A percentile compares a stretch with the other conserved stretches of the same genome.
These are phyloP conservation scores for Osmerus mordax DNA, from an alignment of 2,113 vertebrate species.

Conservation along the genomic window DNA sequence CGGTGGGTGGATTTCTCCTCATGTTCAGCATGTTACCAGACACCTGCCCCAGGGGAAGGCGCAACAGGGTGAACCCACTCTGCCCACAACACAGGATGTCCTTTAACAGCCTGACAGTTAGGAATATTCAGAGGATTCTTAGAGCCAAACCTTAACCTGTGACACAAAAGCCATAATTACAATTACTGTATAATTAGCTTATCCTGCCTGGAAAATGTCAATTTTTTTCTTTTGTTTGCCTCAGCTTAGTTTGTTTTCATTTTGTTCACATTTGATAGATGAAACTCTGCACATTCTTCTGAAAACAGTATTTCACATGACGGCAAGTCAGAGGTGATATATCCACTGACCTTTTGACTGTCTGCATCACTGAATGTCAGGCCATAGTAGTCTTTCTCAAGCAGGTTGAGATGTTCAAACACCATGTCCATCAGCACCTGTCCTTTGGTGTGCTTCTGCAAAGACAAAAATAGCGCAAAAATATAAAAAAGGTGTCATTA, in stretches of 20 bases:
- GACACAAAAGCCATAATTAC: constrained; percentile 42
- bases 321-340: constrained; percentile 1
- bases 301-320: constrained; percentile 1
- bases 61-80: constrained; percentile 27
- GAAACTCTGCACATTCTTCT: constrained; percentile 42
- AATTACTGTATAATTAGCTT: constrained; percentile 37
- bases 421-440: constrained; percentile 90
- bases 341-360: constrained; percentile 88
- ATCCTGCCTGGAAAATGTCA: constrained; percentile 7
- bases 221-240: too few relatives aligned
- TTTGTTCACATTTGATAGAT: neutral
- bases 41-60: constrained; percentile 14
- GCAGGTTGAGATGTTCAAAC: constrained; percentile 92
- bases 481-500: neutral
- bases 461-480: constrained; percentile 30
- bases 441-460: constrained; percentile 90
- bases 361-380: constrained; percentile 91
- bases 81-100: constrained; percentile 3
- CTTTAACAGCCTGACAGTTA: constrained; percentile 14
- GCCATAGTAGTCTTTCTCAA: constrained; percentile 98
- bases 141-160: constrained; percentile 18
- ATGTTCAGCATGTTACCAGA: constrained; percentile 23
- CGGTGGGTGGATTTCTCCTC: neutral
- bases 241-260: too few relatives aligned
- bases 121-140: constrained; percentile 16